Conservation (phyloP, 2,113 vertebrate genomes). For the Hiodon alosoides region DNA sequence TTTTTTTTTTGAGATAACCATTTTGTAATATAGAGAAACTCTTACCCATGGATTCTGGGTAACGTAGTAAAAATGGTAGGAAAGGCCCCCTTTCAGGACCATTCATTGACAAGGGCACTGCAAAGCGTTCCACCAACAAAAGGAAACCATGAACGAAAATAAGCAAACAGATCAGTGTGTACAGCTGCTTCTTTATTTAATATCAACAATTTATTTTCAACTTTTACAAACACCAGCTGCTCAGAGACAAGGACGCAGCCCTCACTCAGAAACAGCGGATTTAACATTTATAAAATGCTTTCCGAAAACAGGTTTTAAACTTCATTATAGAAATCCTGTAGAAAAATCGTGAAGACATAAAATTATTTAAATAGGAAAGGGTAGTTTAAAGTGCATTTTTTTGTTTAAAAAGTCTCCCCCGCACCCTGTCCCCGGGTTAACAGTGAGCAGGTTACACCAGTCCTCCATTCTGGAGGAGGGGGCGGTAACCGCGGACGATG, state of each 20-base stretch:
- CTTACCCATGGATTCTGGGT: no score
- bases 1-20: no score
- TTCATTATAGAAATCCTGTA: slow-evolving; percentile 33
- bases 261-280: slow-evolving; percentile 33
- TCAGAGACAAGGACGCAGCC: slow-evolving; percentile 29
- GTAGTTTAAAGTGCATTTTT: slow-evolving; percentile 53
- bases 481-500: slow-evolving; percentile 6
- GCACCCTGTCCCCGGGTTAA: slow-evolving; percentile 18
- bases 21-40: no score
- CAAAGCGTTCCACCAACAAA: not conserved
- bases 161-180: slow-evolving; percentile 5
- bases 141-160: not conserved
- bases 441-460: slow-evolving; percentile 20
- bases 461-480: slow-evolving; percentile 16
- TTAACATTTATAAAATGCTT: slow-evolving; percentile 36
- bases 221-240: slow-evolving; percentile 37
- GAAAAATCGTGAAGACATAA: slow-evolving; percentile 32
- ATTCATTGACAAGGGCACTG: not conserved
- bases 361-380: slow-evolving; percentile 25
- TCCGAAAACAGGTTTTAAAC: slow-evolving; percentile 40
- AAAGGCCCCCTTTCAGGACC: not conserved
- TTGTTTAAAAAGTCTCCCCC: slow-evolving; percentile 19
- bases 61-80: no score
- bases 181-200: slow-evolving; percentile 52
- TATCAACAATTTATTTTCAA: slow-evolving; percentile 39